Evolutionary conservation across 2,888 invertebrate genomes (phyloP).

Genomic region (Teleiodes luculella): DNA sequence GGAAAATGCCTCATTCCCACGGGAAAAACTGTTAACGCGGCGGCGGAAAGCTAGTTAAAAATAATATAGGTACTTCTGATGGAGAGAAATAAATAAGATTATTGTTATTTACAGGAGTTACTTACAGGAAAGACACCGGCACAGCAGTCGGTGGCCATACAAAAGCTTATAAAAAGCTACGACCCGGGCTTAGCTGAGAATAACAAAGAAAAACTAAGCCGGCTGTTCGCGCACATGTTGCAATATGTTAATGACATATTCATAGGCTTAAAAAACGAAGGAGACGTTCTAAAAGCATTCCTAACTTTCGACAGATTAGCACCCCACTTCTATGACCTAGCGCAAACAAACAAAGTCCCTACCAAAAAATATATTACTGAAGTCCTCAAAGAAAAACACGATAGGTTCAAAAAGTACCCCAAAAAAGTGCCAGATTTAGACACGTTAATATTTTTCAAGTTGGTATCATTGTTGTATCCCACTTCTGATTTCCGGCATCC

Average conservation of each 20-base stretch:
- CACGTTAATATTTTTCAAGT: slow-evolving; percentile 88
- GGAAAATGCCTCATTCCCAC: too few relatives aligned
- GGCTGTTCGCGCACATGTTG: slow-evolving; percentile 86
- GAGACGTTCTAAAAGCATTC: slow-evolving; percentile 75
- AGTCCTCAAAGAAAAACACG: slow-evolving; percentile 85
- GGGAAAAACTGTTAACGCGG: too few relatives aligned
- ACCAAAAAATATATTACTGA: slow-evolving; percentile 83
- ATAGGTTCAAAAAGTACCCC: slow-evolving; percentile 77
- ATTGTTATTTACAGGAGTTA: slow-evolving; percentile 65
- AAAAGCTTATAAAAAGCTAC: slow-evolving; percentile 91
- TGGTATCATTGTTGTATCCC: slow-evolving; percentile 89
- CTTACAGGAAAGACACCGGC: slow-evolving; percentile 79
- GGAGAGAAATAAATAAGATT: background rate
- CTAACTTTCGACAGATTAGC: slow-evolving; percentile 77
- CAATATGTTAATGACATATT: slow-evolving; percentile 87
- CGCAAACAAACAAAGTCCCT: slow-evolving; percentile 83
- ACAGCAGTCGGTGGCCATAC: slow-evolving; percentile 85
- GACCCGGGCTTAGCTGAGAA: slow-evolving; percentile 88
- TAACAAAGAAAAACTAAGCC: slow-evolving; percentile 87
- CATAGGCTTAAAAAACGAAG: slow-evolving; percentile 48
- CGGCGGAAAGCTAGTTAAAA: too few relatives aligned
- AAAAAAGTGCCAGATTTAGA: slow-evolving; percentile 82
- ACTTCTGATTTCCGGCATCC: slow-evolving; percentile 94
- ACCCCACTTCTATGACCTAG: slow-evolving; percentile 82
- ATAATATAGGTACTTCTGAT: too few relatives aligned